A percentile compares a stretch with the other conserved stretches of the same genome.
These are phyloP conservation scores for Lomographa bimaculata DNA, from an alignment of 2,888 invertebrate species.

Conservation along the genomic window DNA sequence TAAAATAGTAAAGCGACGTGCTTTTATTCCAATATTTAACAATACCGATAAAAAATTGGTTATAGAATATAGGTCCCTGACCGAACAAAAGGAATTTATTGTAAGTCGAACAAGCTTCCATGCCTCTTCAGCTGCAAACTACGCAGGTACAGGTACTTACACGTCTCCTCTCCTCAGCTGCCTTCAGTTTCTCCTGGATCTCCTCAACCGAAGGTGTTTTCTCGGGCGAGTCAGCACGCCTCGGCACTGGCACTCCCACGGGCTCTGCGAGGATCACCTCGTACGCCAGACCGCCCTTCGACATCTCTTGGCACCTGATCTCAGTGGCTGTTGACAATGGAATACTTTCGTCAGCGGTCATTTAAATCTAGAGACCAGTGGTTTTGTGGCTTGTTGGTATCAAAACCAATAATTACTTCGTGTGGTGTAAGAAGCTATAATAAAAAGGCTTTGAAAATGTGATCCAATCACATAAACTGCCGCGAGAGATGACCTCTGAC, in stretches of 20 bases:
- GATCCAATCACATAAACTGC: slow-evolving; percentile 18
- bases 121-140: no score
- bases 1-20: no score
- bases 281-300: slow-evolving; percentile 95
- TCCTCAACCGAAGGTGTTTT: slow-evolving; percentile 92
- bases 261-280: slow-evolving; percentile 96
- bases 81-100: no score
- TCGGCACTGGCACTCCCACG: slow-evolving; percentile 86
- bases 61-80: no score
- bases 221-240: slow-evolving; percentile 87
- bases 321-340: slow-evolving; percentile 87
- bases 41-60: no score
- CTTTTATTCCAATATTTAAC: no score
- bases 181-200: slow-evolving; percentile 95
- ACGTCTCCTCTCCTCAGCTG: slow-evolving; percentile 96
- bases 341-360: background rate
- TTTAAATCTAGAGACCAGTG: no score
- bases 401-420: no score
- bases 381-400: no score
- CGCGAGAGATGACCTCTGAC: slow-evolving; percentile 3
- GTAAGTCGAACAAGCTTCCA: no score
- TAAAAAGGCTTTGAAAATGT: slow-evolving; percentile 12
- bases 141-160: no score
- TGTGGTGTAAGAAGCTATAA: no score
- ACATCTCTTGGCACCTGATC: slow-evolving; percentile 96